These are phyloP conservation scores for Myrmecobius fasciatus DNA, from an alignment of 2,113 vertebrate genomes.

Conservation along the genomic window DNA sequence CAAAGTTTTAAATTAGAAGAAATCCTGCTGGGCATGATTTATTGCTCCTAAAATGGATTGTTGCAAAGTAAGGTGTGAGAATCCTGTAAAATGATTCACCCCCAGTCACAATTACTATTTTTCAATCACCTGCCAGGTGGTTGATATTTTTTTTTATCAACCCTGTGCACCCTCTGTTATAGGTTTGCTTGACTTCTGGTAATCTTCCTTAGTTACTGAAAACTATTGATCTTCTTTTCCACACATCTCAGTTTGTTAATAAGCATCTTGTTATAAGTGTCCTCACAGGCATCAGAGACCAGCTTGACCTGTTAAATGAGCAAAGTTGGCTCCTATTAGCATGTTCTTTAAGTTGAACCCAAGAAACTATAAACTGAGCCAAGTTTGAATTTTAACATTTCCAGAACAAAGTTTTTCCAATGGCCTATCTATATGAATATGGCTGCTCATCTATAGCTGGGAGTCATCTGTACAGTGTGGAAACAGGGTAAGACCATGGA, in stretches of 20 bases:
- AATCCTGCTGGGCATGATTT: conserved; percentile 61
- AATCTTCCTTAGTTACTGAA: conserved; percentile 73
- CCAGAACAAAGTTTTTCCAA: conserved; percentile 57
- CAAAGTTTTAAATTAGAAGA: conserved; percentile 69
- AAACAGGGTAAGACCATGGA: neutral
- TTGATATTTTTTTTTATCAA: neutral
- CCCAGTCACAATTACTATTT: conserved; percentile 59
- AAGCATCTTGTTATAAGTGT: conserved; percentile 52
- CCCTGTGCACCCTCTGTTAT: neutral
- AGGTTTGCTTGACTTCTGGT: conserved; percentile 69
- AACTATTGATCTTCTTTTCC: conserved; percentile 73
- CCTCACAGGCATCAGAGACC: conserved; percentile 65
- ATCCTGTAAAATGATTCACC: conserved; percentile 61
- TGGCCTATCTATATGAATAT: conserved; percentile 1
- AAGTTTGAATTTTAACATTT: conserved; percentile 73
- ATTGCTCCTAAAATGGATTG: conserved; percentile 71
- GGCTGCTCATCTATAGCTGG: conserved; percentile 15
- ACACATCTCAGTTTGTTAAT: conserved; percentile 67
- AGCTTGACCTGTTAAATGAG: conserved; percentile 69
- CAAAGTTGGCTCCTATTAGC: conserved; percentile 66
- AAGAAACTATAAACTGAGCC: conserved; percentile 64
- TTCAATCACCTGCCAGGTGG: conserved; percentile 60
- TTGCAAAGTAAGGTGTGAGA: conserved; percentile 48
- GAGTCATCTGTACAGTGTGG: conserved; percentile 35
- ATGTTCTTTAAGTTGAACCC: conserved; percentile 59